Conservation (phyloP, 2,113 vertebrate genomes). For the Cyphomyrus discorhynchus region DNA sequence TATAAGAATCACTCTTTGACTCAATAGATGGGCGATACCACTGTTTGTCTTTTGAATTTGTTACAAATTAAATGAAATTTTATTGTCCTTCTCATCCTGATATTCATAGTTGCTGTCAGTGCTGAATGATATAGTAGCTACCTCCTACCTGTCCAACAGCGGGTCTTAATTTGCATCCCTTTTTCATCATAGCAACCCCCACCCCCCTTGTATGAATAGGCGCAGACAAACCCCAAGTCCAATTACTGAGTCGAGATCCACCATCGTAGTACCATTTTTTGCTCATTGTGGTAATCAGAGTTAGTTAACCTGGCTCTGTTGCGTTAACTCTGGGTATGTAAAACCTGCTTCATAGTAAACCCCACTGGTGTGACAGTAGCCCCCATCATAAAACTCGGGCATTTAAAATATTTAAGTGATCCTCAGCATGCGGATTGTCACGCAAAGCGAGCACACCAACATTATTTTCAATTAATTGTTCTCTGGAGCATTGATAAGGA, state of each 20-base stretch:
- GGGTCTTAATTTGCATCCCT: not conserved
- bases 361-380: not conserved
- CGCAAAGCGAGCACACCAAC: not conserved
- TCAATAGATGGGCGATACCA: not conserved
- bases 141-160: not conserved
- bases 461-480: not conserved
- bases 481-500: not conserved
- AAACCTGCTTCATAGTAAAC: not conserved
- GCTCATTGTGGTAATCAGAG: not conserved
- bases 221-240: not conserved
- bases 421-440: not conserved
- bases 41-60: not conserved
- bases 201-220: not conserved
- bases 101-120: not conserved
- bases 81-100: not conserved
- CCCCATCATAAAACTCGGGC: not conserved
- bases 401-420: not conserved
- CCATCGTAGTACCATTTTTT: not conserved
- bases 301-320: not conserved
- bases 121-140: not conserved
- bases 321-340: not conserved
- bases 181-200: not conserved
- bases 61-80: not conserved
- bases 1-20: not conserved
- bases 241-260: not conserved